phyloP scores from a whole-genome alignment of 2,797 vertebrate genomes.

The Urosaurus nigricauda region DNA sequence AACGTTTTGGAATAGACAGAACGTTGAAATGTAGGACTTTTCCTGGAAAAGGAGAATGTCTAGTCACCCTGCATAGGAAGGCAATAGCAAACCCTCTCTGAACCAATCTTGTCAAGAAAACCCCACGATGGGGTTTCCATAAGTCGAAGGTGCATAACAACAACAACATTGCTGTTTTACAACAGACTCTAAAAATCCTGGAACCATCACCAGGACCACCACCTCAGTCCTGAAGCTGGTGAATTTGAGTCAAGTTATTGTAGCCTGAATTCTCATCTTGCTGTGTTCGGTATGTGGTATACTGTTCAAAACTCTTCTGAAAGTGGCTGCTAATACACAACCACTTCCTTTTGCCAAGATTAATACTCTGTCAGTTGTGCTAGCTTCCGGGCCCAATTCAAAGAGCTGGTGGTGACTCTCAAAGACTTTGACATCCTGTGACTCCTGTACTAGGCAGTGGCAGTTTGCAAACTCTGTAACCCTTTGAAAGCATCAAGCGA shows the following conservation, averaged over 20 bases:
- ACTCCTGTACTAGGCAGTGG: not conserved
- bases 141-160: too few species aligned
- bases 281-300: not conserved
- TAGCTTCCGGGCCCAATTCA: not conserved
- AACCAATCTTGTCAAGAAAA: too few species aligned
- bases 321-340: not conserved
- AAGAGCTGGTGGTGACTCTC: not conserved
- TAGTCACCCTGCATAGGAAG: too few species aligned
- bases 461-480: not conserved
- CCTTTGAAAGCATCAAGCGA: not conserved
- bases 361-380: not conserved
- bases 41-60: too few species aligned
- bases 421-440: not conserved
- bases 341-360: conserved; percentile 35
- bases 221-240: not conserved
- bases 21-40: too few species aligned
- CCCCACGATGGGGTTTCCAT: too few species aligned
- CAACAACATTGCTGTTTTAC: not conserved
- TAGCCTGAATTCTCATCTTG: not conserved
- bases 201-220: too few species aligned
- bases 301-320: not conserved
- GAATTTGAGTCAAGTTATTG: not conserved
- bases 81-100: too few species aligned
- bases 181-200: not conserved
- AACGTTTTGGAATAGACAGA: too few species aligned